A percentile compares a stretch with the other conserved stretches of the same genome.
phyloP scores from a whole-genome alignment of 37 sponge, comb jelly and placozoan species.

The Halisarca cf. caerulea region DNA sequence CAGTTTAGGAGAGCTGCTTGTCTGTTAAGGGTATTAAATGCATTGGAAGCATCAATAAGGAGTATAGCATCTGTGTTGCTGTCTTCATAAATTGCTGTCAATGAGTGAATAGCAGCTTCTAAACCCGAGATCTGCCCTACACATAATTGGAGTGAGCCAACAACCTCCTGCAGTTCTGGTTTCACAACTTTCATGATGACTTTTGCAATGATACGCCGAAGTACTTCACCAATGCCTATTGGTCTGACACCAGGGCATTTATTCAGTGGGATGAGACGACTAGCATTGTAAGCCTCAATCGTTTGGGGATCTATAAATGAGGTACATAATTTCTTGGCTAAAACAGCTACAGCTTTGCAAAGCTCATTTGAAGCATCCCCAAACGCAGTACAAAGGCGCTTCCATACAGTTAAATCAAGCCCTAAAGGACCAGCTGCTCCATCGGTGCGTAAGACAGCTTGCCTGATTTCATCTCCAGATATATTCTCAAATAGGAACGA shows the following conservation, averaged over 20 bases:
- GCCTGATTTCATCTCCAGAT: conserved; percentile 20
- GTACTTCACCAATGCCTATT: too few species aligned
- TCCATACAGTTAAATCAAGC: conserved; percentile 37
- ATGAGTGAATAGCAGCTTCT: too few species aligned
- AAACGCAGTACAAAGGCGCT: conserved; percentile 45
- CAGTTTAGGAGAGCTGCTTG: too few species aligned
- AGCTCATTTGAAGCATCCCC: conserved; percentile 33
- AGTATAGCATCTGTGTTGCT: too few species aligned
- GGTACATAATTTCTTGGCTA: conserved; percentile 39
- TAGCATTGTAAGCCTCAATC: conserved; percentile 10
- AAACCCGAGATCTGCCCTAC: too few species aligned
- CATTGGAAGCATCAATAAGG: too few species aligned
- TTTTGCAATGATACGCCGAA: conserved; percentile 40
- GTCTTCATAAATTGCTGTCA: too few species aligned
- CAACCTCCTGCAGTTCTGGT: conserved; percentile 28
- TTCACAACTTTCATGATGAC: conserved; percentile 17
- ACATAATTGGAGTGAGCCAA: too few species aligned
- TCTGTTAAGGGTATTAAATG: too few species aligned
- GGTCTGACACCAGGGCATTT: too few species aligned
- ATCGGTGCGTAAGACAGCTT: conserved; percentile 17
- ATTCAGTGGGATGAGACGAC: conserved; percentile 46
- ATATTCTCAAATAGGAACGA: conserved; percentile 25
- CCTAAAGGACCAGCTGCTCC: conserved; percentile 51
- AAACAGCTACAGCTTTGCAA: conserved; percentile 41
- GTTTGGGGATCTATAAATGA: conserved; percentile 42